phyloP scores from a whole-genome alignment of 1,140 invertebrate genomes.

The Caenorhabditis tropicalis region DNA sequence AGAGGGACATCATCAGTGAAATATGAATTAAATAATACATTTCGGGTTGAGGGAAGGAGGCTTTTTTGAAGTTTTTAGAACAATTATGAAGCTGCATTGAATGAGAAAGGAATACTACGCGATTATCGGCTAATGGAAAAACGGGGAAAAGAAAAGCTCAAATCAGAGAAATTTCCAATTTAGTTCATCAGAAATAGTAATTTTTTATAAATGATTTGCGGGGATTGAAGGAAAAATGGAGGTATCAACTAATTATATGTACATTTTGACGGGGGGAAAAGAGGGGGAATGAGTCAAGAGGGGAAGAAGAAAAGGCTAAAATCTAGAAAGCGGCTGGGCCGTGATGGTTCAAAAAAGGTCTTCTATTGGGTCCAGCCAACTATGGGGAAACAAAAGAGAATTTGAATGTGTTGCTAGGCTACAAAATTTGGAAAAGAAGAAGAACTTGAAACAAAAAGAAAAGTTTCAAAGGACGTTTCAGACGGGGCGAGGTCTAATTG shows the following conservation, averaged over 20 bases:
- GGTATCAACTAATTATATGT: constrained; percentile 2
- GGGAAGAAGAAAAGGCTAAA: neutral
- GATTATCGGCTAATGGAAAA: neutral
- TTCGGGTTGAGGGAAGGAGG: neutral
- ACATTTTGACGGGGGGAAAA: neutral
- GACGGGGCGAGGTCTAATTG: constrained; percentile 65
- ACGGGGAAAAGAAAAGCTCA: neutral
- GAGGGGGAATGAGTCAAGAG: neutral
- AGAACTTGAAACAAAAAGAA: neutral
- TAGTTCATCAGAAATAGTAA: neutral
- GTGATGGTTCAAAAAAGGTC: constrained; percentile 5
- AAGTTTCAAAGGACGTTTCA: neutral
- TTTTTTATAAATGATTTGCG: neutral
- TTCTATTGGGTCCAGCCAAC: constrained; percentile 29
- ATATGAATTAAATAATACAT: neutral
- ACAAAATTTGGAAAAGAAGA: neutral
- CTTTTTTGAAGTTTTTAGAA: neutral
- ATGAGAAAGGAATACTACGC: neutral
- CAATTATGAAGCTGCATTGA: neutral
- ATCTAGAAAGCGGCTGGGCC: constrained; percentile 42
- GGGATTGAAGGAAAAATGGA: neutral
- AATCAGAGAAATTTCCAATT: neutral
- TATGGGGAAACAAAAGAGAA: neutral
- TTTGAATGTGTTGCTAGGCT: neutral
- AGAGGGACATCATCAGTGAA: neutral